phyloP scores from a whole-genome alignment of 2,113 vertebrate species.

The Numida meleagris region DNA sequence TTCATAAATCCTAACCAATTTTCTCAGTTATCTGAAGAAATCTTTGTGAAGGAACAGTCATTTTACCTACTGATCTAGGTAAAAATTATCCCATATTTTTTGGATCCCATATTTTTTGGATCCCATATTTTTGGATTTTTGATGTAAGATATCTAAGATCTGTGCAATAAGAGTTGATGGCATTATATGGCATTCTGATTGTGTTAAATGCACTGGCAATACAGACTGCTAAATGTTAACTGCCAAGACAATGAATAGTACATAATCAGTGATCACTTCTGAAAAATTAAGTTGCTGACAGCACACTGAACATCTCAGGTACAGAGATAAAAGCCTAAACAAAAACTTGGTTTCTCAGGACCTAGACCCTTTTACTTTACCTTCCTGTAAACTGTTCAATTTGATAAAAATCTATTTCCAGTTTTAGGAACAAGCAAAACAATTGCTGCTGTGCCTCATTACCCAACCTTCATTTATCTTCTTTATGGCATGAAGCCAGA shows the following conservation, averaged over 20 bases:
- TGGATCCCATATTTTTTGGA: fast-evolving
- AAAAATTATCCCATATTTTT: background rate
- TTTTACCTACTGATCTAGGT: background rate
- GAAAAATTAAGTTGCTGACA: background rate
- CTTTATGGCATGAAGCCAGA: background rate
- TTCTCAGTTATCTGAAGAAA: background rate
- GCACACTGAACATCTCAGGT: background rate
- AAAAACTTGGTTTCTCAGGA: background rate
- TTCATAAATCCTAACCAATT: background rate
- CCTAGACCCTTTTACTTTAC: background rate
- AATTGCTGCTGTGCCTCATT: background rate
- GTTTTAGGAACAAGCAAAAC: background rate
- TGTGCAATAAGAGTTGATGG: background rate
- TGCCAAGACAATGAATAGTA: background rate
- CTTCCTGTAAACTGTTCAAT: background rate
- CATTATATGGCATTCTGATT: background rate
- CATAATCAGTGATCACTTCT: background rate
- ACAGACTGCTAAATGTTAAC: background rate
- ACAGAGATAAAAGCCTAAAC: background rate
- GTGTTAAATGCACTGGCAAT: background rate
- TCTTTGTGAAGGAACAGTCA: background rate
- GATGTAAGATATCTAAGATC: background rate
- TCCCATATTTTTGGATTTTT: background rate
- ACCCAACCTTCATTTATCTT: background rate
- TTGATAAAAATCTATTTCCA: background rate